A percentile compares a stretch with the other conserved stretches of the same genome.
Evolutionary conservation across 2,797 vertebrate species (phyloP).

Genomic region (Antennarius maculatus): DNA sequence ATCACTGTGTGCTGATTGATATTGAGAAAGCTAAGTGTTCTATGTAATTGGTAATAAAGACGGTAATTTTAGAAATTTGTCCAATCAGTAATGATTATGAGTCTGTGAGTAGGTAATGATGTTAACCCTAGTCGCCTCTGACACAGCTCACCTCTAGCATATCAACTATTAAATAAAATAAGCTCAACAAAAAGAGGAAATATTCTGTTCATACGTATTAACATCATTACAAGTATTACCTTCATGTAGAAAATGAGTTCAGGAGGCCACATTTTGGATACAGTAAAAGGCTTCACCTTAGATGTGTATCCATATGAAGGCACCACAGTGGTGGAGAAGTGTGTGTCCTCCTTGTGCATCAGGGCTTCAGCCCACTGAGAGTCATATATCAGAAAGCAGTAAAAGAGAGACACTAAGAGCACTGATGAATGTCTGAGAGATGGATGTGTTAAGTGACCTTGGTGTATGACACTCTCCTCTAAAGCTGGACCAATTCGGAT

Average conservation of each 20-base stretch:
- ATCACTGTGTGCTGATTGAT: conserved; percentile 79
- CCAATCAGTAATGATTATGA: conserved; percentile 82
- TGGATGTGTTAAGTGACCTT: conserved; percentile 80
- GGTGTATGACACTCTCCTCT: conserved; percentile 74
- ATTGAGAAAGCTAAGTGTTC: conserved; percentile 83
- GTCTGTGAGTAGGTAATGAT: conserved; percentile 75
- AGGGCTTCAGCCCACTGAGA: conserved; percentile 62
- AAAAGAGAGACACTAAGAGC: conserved; percentile 70
- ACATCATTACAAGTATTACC: conserved; percentile 19
- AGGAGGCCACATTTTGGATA: conserved; percentile 6
- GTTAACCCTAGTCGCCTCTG: conserved; percentile 76
- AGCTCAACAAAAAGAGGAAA: conserved; percentile 59
- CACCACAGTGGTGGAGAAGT: conserved; percentile 44
- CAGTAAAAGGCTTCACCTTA: conserved; percentile 19
- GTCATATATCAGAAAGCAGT: conserved; percentile 71
- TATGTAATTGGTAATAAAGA: conserved; percentile 83
- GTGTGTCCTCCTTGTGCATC: conserved; percentile 57
- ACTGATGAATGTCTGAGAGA: conserved; percentile 74
- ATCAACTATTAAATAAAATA: conserved; percentile 64
- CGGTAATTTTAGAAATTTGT: conserved; percentile 81
- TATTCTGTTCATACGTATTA: conserved; percentile 31
- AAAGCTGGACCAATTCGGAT: conserved; percentile 62
- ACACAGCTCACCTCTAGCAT: conserved; percentile 65
- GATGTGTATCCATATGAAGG: conserved; percentile 19
- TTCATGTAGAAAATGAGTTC: conserved; percentile 29